Evolutionary conservation across 2,888 invertebrate genomes (phyloP).

Genomic region (Lepidochrysops patricia): DNA sequence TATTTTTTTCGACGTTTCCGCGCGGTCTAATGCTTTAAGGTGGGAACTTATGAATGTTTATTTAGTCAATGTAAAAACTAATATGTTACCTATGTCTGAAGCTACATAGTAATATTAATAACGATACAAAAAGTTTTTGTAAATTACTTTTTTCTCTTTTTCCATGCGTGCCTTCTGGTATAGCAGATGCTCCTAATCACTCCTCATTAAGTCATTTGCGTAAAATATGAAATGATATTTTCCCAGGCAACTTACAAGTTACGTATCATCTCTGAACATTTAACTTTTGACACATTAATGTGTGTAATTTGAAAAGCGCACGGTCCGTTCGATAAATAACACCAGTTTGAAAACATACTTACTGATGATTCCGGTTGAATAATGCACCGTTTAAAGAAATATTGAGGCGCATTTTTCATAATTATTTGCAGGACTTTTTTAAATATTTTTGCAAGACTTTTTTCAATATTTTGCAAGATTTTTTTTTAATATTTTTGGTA

Average conservation of each 20-base stretch:
- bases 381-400: neutral
- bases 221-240: neutral
- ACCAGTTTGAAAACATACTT: neutral
- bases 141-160: neutral
- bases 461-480: too few relatives aligned
- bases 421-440: too few relatives aligned
- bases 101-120: too few relatives aligned
- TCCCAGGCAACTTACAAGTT: too few relatives aligned
- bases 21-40: too few relatives aligned
- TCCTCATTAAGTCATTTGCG: neutral
- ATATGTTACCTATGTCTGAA: too few relatives aligned
- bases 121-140: neutral
- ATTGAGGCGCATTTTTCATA: neutral
- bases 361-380: neutral
- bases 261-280: neutral
- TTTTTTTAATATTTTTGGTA: too few relatives aligned
- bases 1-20: too few relatives aligned
- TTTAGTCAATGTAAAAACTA: too few relatives aligned
- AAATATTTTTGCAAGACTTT: too few relatives aligned
- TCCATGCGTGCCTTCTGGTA: neutral
- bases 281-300: neutral
- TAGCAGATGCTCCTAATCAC: neutral
- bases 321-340: neutral
- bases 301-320: conserved; percentile 3
- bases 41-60: too few relatives aligned